Evolutionary conservation across 2,797 vertebrate species (phyloP), one percentile per base, ranked within the genome.

Genomic region (Sebastes kiyomatsui): DNA sequence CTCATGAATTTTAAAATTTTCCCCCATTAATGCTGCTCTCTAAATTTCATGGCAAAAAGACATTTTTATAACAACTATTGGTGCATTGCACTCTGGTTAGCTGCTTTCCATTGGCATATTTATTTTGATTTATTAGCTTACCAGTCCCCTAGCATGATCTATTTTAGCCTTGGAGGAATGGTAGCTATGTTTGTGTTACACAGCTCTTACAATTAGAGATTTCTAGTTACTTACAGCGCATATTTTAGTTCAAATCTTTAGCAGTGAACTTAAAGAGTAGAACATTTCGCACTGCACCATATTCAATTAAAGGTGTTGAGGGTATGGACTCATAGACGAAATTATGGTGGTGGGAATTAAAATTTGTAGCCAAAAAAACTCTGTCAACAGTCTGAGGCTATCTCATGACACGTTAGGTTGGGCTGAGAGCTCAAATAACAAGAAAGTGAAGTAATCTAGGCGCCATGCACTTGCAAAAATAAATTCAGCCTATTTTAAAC

Each of bases 401-500:
- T 94, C 86, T 86, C 88, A 79, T 91, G 91, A 94, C 86, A 83
- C 58, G 68, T 85, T 25, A 79, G 79, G 76, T 81, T 67, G 67
- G 84, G 72, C 16, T 60, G 78, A 78, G 77, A 77, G 91, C 91
- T 96, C 92, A 90, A 77, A 90, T 95, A 90, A 94, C 90, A 95
- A 87, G 94, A 94, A 95, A 93, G 94, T 93, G 91, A 96, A 95
- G 89, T 95, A 91, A 96, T 93, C 89, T 82, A 81, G 94, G 94
- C 91, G 91, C 92, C 94, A 89, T 87, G 88, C 75, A 91, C 84
- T 88, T 90, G 90, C 88, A 90, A 95, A 96, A 95, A 93, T 95
- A 96, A 95, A 94, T 94, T 93, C 83, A 71, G 87, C 90, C 95
- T 96, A 95, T 95, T 95, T 95, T 96, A 95, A 94, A 93, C 91